Evolutionary conservation across 2,888 invertebrate genomes (phyloP), one percentile per base, ranked within the genome.

Genomic region (Drosophila monieri): DNA sequence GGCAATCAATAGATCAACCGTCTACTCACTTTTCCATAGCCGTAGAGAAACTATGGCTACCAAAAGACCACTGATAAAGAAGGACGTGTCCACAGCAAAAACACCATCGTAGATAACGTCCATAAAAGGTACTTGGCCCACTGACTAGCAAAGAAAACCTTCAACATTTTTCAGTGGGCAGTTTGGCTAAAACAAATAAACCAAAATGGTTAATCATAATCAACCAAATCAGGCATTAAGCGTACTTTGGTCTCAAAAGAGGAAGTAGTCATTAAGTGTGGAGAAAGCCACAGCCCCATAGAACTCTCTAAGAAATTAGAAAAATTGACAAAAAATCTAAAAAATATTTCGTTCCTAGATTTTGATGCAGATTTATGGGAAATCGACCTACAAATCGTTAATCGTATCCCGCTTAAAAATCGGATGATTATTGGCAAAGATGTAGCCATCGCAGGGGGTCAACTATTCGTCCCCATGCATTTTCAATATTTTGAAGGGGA

Each of bases 21-120:
- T 48, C 0, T 1, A 61, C 70, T 60, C 52, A 89, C 89, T 74
- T 88, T 44, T 89, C 84, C 62, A 90, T 74, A 25, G 89, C 74
- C 85, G 85, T 8, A 90, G 58, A 0, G 83, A 72, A 4, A 85
- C 67, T 73, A 87, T 76, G 2, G 92, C 91, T 1, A 93, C 91
- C 0, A 94, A 89, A 9, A 94, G 81, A 6, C 94, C 94, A 76
- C 94, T 94, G 4, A 94, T 76, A 15, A 93, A 85, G 74, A 94
- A 93, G 77, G 94, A 94, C 0, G 94, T 93, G 59, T 94, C 94
- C 2, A 94, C 94, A 0, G 93, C 92, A 12, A 93, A 90, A 0
- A 92, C 57, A 76, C 90, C 93, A 87, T 93, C 64, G 70, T 90
- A 61, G 12, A 88, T 37, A 3, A 90, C 62, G 71, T 78, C 79